Evolutionary conservation across 30 jellyfish, hydroid and myxozoan species (phyloP), one percentile per base, ranked within the genome.

Genomic region (Aurelia coerulea): DNA sequence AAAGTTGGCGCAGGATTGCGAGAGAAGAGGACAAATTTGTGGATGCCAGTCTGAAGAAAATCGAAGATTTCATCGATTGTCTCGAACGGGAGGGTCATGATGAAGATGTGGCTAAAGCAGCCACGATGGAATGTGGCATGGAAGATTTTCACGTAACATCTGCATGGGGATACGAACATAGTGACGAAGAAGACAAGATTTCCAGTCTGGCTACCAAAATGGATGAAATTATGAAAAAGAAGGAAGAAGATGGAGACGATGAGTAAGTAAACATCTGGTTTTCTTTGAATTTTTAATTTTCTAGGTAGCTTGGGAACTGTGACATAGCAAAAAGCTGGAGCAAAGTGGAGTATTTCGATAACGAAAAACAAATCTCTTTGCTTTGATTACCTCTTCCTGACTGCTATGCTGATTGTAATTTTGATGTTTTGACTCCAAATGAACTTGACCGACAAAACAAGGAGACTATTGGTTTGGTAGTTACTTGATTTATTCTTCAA

Each of bases 21-120:
- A 73, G 72, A 17, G 66, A 18, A 8, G 92, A 80, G 64, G 86
- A 86, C 31, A 90, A 75, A 16, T 90, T 90, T 64, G 32, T 39
- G 2, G 86, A 70, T 37, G 19, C 39, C 32, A n/a, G 90, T 8
- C 16, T 51, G 29, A 65, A 82, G 11, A 18, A 59, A 51, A 14
- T 90, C 1, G 71, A 62, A 19, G 73, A 58, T 14, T 74, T 81
- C 65, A 65, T 90, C 67, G 41, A 52, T 8, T 63, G 52, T 0
- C 52, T 90, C 2, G 90, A 79, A 81, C 80, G 68, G 62, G 74
- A 76, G 1, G 88, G 66, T 18, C 67, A 69, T 7, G 93, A 79
- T 33, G 90, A 81, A 42, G 84, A 90, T 78, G 94, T 82, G 59
- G 94, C 94, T 0, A 82, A 74, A 56, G 97, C 97, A 35, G 90